Evolutionary conservation across 2,888 invertebrate species (phyloP).

Genomic region (Nomada fucata): DNA sequence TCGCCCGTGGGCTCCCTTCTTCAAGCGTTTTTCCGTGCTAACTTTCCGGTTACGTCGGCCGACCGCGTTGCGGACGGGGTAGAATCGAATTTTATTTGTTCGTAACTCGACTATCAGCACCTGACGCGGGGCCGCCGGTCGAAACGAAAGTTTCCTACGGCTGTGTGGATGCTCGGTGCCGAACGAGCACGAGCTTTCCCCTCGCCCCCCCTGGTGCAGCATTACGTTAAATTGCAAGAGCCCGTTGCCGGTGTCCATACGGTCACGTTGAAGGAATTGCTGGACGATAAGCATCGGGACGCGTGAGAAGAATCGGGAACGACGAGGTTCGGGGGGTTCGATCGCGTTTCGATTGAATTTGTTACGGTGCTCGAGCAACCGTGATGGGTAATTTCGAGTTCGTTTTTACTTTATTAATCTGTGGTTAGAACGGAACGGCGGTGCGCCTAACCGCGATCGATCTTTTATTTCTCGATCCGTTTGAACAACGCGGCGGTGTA

Average conservation of each 20-base stretch:
- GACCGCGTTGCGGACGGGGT: slow-evolving; percentile 18
- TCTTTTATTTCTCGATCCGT: too few relatives aligned
- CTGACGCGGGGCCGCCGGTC: slow-evolving; percentile 25
- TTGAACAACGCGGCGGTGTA: too few relatives aligned
- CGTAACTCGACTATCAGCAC: slow-evolving; percentile 46
- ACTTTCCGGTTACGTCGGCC: slow-evolving; percentile 45
- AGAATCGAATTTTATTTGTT: slow-evolving; percentile 51
- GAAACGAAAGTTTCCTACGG: slow-evolving; percentile 40
- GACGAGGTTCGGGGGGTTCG: neutral
- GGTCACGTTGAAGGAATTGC: slow-evolving; percentile 31
- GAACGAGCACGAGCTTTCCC: neutral
- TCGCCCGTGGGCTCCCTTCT: slow-evolving; percentile 1
- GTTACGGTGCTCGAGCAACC: neutral
- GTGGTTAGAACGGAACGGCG: too few relatives aligned
- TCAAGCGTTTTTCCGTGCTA: slow-evolving; percentile 20
- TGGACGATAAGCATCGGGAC: slow-evolving; percentile 18
- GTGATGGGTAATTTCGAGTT: too few relatives aligned
- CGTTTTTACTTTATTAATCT: too few relatives aligned
- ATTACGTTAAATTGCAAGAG: slow-evolving; percentile 40
- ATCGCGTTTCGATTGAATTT: neutral
- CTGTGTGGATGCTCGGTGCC: neutral
- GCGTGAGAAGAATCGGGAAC: slow-evolving; percentile 8
- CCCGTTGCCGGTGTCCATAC: slow-evolving; percentile 20
- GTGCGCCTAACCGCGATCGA: too few relatives aligned
- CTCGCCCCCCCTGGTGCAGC: neutral